Conservation (phyloP, 35 echinoderm and acorn worm genomes). For the Lytechinus variegatus region DNA sequence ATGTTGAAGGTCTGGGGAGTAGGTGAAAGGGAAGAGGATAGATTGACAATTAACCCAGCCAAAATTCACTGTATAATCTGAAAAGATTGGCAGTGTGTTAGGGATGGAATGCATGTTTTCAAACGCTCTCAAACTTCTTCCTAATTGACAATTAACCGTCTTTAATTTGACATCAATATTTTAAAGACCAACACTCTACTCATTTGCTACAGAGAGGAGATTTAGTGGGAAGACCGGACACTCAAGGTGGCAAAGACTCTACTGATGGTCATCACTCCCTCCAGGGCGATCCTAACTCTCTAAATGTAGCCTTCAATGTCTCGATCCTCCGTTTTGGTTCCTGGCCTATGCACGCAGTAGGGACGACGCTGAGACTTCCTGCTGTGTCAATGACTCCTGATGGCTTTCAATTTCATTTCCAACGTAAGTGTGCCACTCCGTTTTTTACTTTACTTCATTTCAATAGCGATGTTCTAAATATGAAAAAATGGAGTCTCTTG, state of each 20-base stretch:
- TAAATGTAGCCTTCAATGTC: background rate
- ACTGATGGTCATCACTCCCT: background rate
- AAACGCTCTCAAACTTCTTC: too few relatives aligned
- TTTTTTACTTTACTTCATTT: background rate
- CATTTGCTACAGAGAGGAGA: background rate
- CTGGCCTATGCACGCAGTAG: background rate
- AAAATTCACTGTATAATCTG: too few relatives aligned
- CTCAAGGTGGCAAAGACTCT: background rate
- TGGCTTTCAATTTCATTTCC: conserved; percentile 18
- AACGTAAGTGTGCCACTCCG: background rate
- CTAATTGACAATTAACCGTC: background rate
- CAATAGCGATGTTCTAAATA: too few relatives aligned
- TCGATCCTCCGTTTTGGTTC: conserved; percentile 13
- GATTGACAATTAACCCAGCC: too few relatives aligned
- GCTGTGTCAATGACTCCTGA: background rate
- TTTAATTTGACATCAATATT: background rate
- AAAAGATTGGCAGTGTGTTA: too few relatives aligned
- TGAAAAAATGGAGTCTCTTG: too few relatives aligned
- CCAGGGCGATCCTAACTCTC: background rate
- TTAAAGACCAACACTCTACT: background rate
- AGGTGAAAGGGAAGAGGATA: too few relatives aligned
- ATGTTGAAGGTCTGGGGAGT: too few relatives aligned
- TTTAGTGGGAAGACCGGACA: background rate
- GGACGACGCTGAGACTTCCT: background rate
- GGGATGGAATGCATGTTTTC: too few relatives aligned